Base-by-base conservation (phyloP, 2,797 vertebrate genomes). In the Dromococcyx pavoninus region DNA sequence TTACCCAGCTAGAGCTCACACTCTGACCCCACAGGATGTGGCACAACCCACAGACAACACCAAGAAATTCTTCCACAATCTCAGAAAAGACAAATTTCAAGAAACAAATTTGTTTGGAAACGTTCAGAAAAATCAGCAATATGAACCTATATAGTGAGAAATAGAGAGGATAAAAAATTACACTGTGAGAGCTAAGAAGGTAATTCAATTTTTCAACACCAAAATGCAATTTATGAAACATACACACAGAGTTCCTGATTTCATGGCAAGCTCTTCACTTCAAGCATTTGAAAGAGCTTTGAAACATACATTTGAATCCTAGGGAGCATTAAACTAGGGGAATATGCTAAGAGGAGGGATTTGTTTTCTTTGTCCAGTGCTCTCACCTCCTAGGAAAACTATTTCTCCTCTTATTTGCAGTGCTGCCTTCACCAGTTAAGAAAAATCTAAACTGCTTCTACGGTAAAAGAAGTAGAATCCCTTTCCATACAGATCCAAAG, bases 161-260 rank as follows among this genome's bases (percentile, higher is more conserved):
- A 78, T 23, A 73, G 0, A 0, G 9, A 73, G 5, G 30, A 73
- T 24, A 80, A 86, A 72, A 41, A 51, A 13, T 21, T 67, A 57
- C 13, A 24, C 5, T 1, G 2, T 19, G 18, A 88, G 30, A 77
- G 12, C 18, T 14, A 77, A 60, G 11, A 81, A 18, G 14, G 27
- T 18, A 84, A 67, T 19, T 81, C 18, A 7, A 16, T 53, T 71
- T 81, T 75, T 72, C 43, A 86, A 46, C 28, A 46, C 6, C 1
- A 5, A 66, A 88, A 91, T 71, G 8, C 2, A 22, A 41, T 67
- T 85, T 82, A 37, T 4, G 24, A 57, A 85, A 87, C 9, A 65
- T 11, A 46, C 0, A 7, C 12, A 33, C 27, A 39, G 0, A 3
- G n/a, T 17, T 39, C 30, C 32, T 14, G 13, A 78, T 78, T 88